Base-by-base conservation (phyloP, 2,888 invertebrate genomes). In the Apamea anceps region DNA sequence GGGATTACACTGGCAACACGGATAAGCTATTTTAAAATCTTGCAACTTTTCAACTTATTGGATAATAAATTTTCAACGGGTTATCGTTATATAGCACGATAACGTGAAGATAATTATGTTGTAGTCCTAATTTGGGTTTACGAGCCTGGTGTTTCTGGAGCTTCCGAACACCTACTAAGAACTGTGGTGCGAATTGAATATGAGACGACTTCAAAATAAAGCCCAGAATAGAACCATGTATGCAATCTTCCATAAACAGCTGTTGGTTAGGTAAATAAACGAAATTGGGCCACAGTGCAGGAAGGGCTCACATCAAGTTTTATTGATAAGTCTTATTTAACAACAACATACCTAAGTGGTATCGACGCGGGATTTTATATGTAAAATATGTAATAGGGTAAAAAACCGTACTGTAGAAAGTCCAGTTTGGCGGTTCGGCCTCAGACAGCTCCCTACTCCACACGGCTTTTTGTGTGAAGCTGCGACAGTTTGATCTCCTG, bases 161-260 rank as follows among this genome's bases (percentile, higher is more conserved):
- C 57, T 82, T 65, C 15, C 18, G 28, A 79, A 82, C 51, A 57
- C 51, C 42, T 42, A 42, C n/a, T 37, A 65, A 28, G 15, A 74
- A 81, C 8, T 15, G n/a, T 42, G 83, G 62, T 82, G 57, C 60
- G 28, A 82, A 82, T 82, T 57, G 70, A 79, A 80, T 80, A 67
- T 75, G 70, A 57, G 54, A 70, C 70, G 57, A 70, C 77, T 77
- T 65, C 78, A 81, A 77, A 81, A 82, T 82, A 51, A 79, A 71
- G 18, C 51, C 54, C 68, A 73, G 57, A 86, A 85, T 77, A 77
- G 83, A 65, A 70, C 13, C n/a, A 42, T 60, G 32, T 37, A 57
- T 60, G n/a, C 75, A 51, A 18, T 62, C 54, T 57, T 42, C 45
- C 37, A 42, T 42, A 57, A 57, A 70, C 77, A 83, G n/a, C 77